Evolutionary conservation across 2,797 vertebrate genomes (phyloP).

Genomic region (Lateolabrax maculatus): DNA sequence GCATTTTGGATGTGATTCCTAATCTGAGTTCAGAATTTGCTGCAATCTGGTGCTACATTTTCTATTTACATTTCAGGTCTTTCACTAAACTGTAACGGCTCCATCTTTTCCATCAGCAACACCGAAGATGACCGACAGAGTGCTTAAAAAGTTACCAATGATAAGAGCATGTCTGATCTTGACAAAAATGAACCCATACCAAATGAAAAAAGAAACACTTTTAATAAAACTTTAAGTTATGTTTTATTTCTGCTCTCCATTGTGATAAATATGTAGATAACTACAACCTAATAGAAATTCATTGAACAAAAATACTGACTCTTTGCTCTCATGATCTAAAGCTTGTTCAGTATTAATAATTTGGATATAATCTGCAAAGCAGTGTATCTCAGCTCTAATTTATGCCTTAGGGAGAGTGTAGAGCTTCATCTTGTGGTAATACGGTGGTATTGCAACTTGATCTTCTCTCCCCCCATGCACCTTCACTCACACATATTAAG

Average conservation of each 20-base stretch:
- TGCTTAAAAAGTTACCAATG: not conserved
- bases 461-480: not conserved
- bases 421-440: constrained; percentile 44
- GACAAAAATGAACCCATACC: too few species aligned
- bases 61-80: constrained; percentile 50
- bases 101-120: not conserved
- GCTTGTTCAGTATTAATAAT: not conserved
- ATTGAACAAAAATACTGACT: not conserved
- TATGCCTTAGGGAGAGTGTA: not conserved
- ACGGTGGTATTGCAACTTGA: constrained; percentile 1
- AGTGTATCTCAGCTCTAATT: too few species aligned
- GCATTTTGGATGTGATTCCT: constrained; percentile 41
- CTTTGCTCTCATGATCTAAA: not conserved
- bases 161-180: not conserved
- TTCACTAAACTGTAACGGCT: constrained; percentile 29
- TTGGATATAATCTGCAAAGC: not conserved
- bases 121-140: not conserved
- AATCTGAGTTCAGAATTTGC: constrained; percentile 50
- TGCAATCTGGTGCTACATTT: constrained; percentile 29
- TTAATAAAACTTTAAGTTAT: not conserved
- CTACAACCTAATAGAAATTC: not conserved
- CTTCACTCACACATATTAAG: not conserved
- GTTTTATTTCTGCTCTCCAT: not conserved
- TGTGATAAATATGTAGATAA: not conserved
- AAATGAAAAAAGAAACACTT: too few species aligned